Percentiles rank a stretch among this genome's conserved stretches.
Evolutionary conservation across 2,797 vertebrate genomes (phyloP).

Genomic region (Cyprinella venusta): DNA sequence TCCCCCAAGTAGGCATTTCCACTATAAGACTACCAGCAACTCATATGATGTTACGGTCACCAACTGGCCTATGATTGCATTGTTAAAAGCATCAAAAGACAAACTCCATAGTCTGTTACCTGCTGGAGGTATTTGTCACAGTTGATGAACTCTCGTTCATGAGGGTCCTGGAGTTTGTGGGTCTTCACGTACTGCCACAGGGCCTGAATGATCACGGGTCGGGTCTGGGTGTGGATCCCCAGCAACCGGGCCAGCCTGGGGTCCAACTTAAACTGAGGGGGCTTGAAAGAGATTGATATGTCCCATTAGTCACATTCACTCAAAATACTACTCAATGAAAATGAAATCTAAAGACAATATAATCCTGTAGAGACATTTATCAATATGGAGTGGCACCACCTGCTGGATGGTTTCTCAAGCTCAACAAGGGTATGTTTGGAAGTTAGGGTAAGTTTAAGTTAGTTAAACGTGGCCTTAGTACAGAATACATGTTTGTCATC

Average conservation of each 20-base stretch:
- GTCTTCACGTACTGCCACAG: conserved; percentile 99
- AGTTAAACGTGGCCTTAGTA: not conserved
- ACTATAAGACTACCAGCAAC: not conserved
- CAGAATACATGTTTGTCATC: not conserved
- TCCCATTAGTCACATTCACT: not conserved
- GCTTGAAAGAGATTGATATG: conserved; percentile 71
- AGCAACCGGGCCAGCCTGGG: conserved; percentile 94
- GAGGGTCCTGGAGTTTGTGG: conserved; percentile 98
- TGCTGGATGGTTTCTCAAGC: conserved; percentile 8
- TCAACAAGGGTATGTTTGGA: not conserved
- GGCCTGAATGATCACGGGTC: conserved; percentile 98
- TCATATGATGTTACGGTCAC: not conserved
- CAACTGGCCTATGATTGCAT: not conserved
- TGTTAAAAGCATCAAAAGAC: not conserved
- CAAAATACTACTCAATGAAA: not conserved
- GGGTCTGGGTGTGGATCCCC: conserved; percentile 97
- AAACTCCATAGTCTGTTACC: conserved; percentile 69
- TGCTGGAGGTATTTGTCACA: conserved; percentile 99
- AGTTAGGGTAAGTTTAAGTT: too few relatives aligned
- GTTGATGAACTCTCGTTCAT: conserved; percentile 96
- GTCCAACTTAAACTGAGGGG: conserved; percentile 98
- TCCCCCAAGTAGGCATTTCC: not conserved
- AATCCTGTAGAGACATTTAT: not conserved
- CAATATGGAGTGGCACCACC: conserved; percentile 34
- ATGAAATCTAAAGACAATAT: not conserved